Conservation (phyloP, 23 tunicate species). For the Corella eumyota region DNA sequence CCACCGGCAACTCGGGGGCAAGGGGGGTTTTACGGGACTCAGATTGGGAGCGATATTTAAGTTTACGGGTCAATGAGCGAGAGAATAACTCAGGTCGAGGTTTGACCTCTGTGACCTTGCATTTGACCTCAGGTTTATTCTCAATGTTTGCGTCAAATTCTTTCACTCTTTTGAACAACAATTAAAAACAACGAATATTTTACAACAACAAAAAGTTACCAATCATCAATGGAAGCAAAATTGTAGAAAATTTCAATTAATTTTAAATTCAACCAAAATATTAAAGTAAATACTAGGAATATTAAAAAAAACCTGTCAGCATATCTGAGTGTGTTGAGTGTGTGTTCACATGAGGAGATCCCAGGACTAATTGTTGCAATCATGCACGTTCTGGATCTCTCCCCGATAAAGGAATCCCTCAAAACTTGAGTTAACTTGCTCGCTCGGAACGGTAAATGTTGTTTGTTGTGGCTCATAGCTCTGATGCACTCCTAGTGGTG, state of each 20-base stretch:
- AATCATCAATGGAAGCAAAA: not conserved
- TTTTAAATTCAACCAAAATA: not conserved
- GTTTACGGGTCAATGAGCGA: not conserved
- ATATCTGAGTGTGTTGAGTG: constrained; percentile 91
- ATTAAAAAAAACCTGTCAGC: constrained; percentile 62
- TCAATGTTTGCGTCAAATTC: not conserved
- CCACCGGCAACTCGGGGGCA: not conserved
- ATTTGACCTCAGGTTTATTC: not conserved
- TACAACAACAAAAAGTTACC: not conserved
- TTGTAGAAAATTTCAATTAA: not conserved
- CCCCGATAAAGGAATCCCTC: constrained; percentile 92
- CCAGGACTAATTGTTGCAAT: constrained; percentile 96
- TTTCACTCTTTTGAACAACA: constrained; percentile 2
- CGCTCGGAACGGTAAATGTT: constrained; percentile 94
- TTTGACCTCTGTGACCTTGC: too few relatives aligned
- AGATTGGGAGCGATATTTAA: constrained; percentile 16
- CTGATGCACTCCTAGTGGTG: constrained; percentile 78
- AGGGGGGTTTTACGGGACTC: constrained; percentile 4
- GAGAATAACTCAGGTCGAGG: not conserved
- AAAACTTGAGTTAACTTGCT: constrained; percentile 93
- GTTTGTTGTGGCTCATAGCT: constrained; percentile 88
- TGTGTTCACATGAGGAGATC: constrained; percentile 87
- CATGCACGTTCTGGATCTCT: constrained; percentile 89
- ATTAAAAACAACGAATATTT: not conserved
- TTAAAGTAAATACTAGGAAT: not conserved